Evolutionary conservation across 2,113 vertebrate species (phyloP).

Genomic region (Brachypteracias leptosomus): DNA sequence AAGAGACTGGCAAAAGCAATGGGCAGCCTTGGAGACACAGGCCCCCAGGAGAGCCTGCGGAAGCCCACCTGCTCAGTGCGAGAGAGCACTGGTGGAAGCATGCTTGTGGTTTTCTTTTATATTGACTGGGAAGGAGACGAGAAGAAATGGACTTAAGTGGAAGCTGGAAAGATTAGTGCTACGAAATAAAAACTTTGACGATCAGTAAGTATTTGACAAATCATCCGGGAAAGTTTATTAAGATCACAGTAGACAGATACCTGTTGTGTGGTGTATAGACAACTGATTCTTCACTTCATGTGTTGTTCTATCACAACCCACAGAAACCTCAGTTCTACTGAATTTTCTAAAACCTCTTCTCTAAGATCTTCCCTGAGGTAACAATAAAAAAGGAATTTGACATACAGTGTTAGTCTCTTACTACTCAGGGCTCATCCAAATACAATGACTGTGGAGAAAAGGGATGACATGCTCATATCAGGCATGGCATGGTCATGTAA

Average conservation of each 20-base stretch:
- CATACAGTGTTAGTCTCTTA: neutral
- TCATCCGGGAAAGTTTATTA: neutral
- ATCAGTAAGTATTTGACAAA: neutral
- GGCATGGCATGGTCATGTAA: neutral
- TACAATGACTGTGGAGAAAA: neutral
- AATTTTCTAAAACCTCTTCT: neutral
- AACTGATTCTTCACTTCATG: neutral
- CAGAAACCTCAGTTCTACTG: neutral
- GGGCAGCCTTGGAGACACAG: neutral
- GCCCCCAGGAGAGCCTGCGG: neutral
- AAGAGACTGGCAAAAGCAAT: neutral
- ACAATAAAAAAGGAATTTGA: neutral
- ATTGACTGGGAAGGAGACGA: neutral
- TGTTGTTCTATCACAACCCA: neutral
- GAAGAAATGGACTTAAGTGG: neutral
- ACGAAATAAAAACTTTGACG: neutral
- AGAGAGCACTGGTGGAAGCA: neutral
- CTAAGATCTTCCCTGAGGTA: neutral
- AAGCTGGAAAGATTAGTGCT: neutral
- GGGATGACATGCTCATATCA: neutral
- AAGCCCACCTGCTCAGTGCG: accelerated
- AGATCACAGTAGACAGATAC: neutral
- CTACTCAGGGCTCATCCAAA: neutral
- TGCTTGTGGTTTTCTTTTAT: neutral
- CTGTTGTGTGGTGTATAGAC: neutral